Evolutionary conservation across 1,140 invertebrate species (phyloP), one percentile per base, ranked within the genome.

Genomic region (Kradibia gibbosae): DNA sequence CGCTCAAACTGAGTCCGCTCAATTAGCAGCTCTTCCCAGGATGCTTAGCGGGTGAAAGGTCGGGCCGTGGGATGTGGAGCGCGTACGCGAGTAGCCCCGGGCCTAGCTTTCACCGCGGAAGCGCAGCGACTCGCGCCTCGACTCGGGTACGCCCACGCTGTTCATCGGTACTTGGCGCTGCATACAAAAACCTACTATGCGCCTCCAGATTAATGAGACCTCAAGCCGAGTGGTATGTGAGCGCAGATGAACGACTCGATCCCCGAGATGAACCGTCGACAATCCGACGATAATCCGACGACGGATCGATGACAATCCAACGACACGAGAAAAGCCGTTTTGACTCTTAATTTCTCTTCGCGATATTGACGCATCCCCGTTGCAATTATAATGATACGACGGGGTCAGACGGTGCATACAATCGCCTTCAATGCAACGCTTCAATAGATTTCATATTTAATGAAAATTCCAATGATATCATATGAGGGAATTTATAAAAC

Each of bases 41-140:
- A 20, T 20, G 3, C 50, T 4, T 17, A 4, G 4, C 22, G 87
- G 89, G 87, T 87, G 82, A 87, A 88, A 87, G 87, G 88, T 90
- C 86, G 83, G 31, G 3, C 0, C 31, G 8, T 39, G 15, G 15
- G 34, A 65, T 65, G 62, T 36, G 34, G 62, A 65, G 34, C 62
- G 36, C 34, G 62, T 67, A 20, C 55, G 62, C 11, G 45, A 42
- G 76, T 89, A 89, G 88, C 88, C 87, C 87, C 85, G 85, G 85
- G 83, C 86, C 1, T 86, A 88, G 88, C 89, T 90, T 90, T 90
- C 89, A 90, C 88, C 86, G 81, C 81, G 85, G 85, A 87, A 86
- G 86, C 87, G 78, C 3, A 4, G 34, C 45, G 15, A 22, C 80
- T 62, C 72, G 72, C 31, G 65, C 48, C 48, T 71, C 5, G 15